phyloP scores from a whole-genome alignment of 2,797 vertebrate species.

The Rallus crepitans region DNA sequence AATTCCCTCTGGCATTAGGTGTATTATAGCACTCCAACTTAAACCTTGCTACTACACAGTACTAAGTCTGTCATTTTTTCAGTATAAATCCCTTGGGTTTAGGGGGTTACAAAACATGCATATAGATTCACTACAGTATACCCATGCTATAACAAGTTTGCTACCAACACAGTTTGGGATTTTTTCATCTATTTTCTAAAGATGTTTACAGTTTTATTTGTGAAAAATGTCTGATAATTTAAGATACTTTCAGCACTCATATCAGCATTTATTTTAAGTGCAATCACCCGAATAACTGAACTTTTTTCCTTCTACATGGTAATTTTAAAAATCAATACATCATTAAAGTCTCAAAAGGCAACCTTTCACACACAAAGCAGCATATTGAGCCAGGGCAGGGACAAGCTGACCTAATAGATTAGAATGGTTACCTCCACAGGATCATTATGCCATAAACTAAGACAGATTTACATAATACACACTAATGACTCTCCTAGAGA shows the following conservation, averaged over 20 bases:
- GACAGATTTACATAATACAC: not conserved
- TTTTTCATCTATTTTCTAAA: too few relatives aligned
- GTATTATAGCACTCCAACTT: not conserved
- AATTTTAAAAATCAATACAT: not conserved
- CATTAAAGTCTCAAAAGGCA: not conserved
- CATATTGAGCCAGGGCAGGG: not conserved
- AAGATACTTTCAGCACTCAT: not conserved
- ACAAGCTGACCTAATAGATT: not conserved
- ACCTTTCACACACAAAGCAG: not conserved
- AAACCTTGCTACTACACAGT: not conserved
- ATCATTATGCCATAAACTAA: conserved; percentile 29
- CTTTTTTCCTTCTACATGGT: not conserved
- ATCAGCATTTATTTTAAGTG: not conserved
- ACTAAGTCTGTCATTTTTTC: not conserved
- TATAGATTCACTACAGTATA: not conserved
- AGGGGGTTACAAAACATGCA: not conserved
- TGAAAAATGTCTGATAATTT: not conserved
- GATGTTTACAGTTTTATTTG: not conserved
- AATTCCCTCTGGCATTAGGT: not conserved
- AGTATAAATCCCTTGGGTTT: not conserved
- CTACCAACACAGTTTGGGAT: not conserved
- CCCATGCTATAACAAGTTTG: not conserved
- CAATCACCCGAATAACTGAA: not conserved
- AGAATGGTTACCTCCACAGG: not conserved
- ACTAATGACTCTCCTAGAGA: not conserved